These are phyloP conservation scores for Drosophila recens DNA, from an alignment of 2,888 invertebrate species.

Conservation along the genomic window DNA sequence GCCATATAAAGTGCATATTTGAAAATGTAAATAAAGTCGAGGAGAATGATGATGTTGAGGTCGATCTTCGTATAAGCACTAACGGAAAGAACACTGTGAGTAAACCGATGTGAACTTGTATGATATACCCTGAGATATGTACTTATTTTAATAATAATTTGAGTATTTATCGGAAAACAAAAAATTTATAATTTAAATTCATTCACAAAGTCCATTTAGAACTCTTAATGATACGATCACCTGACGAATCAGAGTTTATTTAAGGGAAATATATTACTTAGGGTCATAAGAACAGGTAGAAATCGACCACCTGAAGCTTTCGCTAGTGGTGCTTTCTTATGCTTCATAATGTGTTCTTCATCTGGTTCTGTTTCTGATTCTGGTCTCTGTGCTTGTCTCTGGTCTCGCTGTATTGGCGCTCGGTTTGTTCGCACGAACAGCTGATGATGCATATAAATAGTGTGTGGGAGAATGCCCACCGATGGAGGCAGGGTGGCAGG, in stretches of 20 bases:
- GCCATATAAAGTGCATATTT: too few relatives aligned
- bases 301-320: conserved; percentile 56
- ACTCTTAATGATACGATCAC: background rate
- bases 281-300: conserved; percentile 21
- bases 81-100: too few relatives aligned
- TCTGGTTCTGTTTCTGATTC: conserved; percentile 21
- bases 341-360: conserved; percentile 24
- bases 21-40: too few relatives aligned
- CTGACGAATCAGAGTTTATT: background rate
- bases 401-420: conserved; percentile 27
- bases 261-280: background rate
- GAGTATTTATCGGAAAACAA: background rate
- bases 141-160: background rate
- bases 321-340: conserved; percentile 16
- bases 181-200: background rate
- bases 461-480: conserved; percentile 31
- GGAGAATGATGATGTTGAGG: too few relatives aligned
- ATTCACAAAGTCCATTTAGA: background rate
- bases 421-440: conserved; percentile 61
- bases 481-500: background rate
- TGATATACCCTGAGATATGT: background rate
- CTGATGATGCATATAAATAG: conserved; percentile 62
- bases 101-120: too few relatives aligned
- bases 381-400: conserved; percentile 28
- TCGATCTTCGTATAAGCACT: too few relatives aligned